Conservation (phyloP, 2,797 vertebrate species). For the Macrochelys suwanniensis region DNA sequence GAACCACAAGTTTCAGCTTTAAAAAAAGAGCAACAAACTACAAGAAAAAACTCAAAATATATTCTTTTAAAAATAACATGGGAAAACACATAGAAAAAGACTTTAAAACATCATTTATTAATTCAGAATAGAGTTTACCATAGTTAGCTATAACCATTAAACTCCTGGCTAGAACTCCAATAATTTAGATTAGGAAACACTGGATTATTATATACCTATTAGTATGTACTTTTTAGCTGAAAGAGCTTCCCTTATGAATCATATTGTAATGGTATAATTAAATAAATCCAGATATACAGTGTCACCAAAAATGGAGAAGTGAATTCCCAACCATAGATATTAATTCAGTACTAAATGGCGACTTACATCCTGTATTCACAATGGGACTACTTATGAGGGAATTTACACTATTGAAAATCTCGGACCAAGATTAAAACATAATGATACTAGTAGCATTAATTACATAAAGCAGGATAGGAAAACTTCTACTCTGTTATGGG, state of each 20-base stretch:
- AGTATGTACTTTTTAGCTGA: background rate
- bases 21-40: background rate
- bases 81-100: background rate
- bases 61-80: background rate
- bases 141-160: background rate
- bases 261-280: background rate
- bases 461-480: accelerated
- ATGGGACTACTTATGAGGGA: background rate
- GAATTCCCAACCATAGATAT: background rate
- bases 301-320: background rate
- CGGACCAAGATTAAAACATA: background rate
- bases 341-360: background rate
- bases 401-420: background rate
- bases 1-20: background rate
- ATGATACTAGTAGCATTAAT: background rate
- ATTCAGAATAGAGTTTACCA: conserved; percentile 2
- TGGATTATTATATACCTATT: background rate
- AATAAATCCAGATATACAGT: background rate
- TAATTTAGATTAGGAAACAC: background rate
- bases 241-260: conserved; percentile 1
- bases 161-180: background rate
- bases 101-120: background rate
- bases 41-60: background rate
- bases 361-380: background rate
- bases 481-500: background rate